phyloP scores from a whole-genome alignment of 2,797 vertebrate species.

The Scarus forsteni region DNA sequence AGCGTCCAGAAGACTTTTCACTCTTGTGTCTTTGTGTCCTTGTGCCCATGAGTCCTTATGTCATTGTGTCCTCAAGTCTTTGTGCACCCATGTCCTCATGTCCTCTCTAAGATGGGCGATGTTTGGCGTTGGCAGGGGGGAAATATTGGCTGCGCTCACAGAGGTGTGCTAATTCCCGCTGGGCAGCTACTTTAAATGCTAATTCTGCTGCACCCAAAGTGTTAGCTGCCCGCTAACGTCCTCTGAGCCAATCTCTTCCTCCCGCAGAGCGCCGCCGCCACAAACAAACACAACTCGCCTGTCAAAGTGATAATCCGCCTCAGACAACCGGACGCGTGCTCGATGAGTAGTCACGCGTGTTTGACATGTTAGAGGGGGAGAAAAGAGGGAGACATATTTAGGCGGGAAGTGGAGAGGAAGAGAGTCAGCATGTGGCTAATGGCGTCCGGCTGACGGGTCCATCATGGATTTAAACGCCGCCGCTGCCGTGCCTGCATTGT shows the following conservation, averaged over 20 bases:
- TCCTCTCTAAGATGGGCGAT: background rate
- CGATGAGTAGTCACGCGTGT: slow-evolving; percentile 69
- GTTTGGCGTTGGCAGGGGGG: slow-evolving; percentile 63
- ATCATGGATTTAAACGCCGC: slow-evolving; percentile 59
- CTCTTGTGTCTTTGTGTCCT: no score
- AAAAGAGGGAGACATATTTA: slow-evolving; percentile 30
- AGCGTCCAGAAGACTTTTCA: no score
- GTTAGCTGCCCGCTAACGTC: slow-evolving; percentile 59
- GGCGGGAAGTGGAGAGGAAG: slow-evolving; percentile 20
- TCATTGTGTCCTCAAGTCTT: no score
- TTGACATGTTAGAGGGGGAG: slow-evolving; percentile 60
- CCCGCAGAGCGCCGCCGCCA: slow-evolving; percentile 50
- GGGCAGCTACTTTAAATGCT: slow-evolving; percentile 83
- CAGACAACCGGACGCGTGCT: slow-evolving; percentile 8
- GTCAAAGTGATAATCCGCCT: slow-evolving; percentile 69
- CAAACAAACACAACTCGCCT: slow-evolving; percentile 58
- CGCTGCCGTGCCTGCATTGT: slow-evolving; percentile 48
- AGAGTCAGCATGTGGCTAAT: slow-evolving; percentile 62
- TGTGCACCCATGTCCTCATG: background rate
- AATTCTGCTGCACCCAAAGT: slow-evolving; percentile 67
- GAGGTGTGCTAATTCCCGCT: slow-evolving; percentile 77
- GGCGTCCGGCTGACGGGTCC: slow-evolving; percentile 76
- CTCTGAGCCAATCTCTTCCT: slow-evolving; percentile 70
- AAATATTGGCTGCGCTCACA: slow-evolving; percentile 74
- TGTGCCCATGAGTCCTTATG: no score